Base-by-base conservation (phyloP, 2,113 vertebrate genomes). In the Anoura caudifer region DNA sequence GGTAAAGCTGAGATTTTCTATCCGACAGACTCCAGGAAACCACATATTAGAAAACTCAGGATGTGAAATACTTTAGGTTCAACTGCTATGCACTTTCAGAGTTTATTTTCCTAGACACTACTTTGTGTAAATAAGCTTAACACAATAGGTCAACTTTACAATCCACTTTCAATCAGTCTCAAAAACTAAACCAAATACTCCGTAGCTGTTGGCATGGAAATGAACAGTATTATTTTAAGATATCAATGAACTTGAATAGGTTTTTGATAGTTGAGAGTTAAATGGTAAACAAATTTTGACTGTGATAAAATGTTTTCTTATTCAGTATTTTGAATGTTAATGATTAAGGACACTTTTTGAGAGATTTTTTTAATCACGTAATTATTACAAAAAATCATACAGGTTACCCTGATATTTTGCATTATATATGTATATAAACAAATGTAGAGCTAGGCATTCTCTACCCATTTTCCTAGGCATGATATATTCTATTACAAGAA, bases 51-150 rank as follows among this genome's bases (percentile, higher is more conserved):
- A 88, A 95, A 87, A 75, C 12, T 54, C 22, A 52, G 24, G 38
- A 70, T 75, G 87, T 87, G 65, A 84, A 90, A 87, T 76, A 81
- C 52, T 54, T 91, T 70, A 59, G 50, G 45, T 88, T 95, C 81
- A 50, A 91, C 83, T 69, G 90, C 45, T 95, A n/a, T 86, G 70
- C 47, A 80, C 69, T 93, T 83, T 75, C 45, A 38, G 65, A 95
- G 92, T 96, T 97, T 95, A 94, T 97, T 97, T 97, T 96, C 28
- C 45, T 95, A 52, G 86, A 90, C 92, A 87, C 69, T 13, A 0
- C 94, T 98, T 97, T 97, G 65, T 97, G 65, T 96, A 98, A 98
- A 97, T 97, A 98, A 95, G 83, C 10, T 41, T 97, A 97, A 98
- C 91, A 97, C 47, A 96, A 90, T 93, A 95, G 94, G 95, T 95